Percentiles rank a stretch among this genome's conserved stretches.
Evolutionary conservation across 2,797 vertebrate genomes (phyloP).

Genomic region (Chelmon rostratus): DNA sequence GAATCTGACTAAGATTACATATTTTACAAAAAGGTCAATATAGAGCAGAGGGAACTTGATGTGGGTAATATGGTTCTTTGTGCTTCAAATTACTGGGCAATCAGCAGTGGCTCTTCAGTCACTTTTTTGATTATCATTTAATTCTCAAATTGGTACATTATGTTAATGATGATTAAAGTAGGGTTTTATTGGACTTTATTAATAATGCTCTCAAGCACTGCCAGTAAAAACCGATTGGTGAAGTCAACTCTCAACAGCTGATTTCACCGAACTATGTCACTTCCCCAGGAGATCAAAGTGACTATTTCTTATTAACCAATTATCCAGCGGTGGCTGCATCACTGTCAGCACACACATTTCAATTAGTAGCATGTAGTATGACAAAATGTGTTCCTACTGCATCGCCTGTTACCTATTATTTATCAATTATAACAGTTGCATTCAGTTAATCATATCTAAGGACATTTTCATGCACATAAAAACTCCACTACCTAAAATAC

Average conservation of each 20-base stretch:
- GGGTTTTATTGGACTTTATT: constrained; percentile 24
- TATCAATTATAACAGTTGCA: constrained; percentile 5
- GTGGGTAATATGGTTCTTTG: not conserved
- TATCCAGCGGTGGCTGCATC: not conserved
- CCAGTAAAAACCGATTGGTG: constrained; percentile 15
- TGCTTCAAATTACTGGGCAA: not conserved
- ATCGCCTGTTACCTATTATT: not conserved
- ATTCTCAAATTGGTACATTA: constrained; percentile 27
- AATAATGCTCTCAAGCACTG: constrained; percentile 10
- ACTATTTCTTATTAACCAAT: not conserved
- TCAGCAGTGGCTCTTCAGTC: not conserved
- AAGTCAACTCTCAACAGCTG: constrained; percentile 21
- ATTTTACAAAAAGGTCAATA: not conserved
- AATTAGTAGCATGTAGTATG: not conserved
- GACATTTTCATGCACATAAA: not conserved
- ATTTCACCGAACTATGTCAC: not conserved
- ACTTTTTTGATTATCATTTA: constrained; percentile 2
- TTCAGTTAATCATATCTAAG: not conserved
- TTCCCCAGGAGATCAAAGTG: not conserved
- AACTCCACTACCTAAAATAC: not conserved
- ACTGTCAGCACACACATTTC: not conserved
- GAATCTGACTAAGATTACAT: not conserved
- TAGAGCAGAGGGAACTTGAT: not conserved
- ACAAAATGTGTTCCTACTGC: not conserved
- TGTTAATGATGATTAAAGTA: constrained; percentile 1